A percentile compares a stretch with the other conserved stretches of the same genome.
phyloP scores from a whole-genome alignment of 2,888 invertebrate species.

The Oscheius myriophilus region DNA sequence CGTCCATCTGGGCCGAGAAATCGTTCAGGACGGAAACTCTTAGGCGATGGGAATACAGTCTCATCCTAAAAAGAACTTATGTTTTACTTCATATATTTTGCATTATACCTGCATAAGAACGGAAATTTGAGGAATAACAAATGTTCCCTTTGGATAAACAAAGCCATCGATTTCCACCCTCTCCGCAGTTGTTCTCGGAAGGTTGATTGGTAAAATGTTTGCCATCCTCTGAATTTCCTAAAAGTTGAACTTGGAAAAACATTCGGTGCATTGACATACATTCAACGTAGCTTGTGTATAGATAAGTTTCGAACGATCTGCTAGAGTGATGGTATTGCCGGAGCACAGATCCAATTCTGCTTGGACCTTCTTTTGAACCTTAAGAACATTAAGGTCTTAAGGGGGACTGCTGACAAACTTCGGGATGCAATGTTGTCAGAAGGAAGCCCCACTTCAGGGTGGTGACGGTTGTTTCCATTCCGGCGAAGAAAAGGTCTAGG shows the following conservation, averaged over 20 bases:
- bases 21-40: slow-evolving; percentile 66
- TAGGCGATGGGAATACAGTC: slow-evolving; percentile 62
- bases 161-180: slow-evolving; percentile 64
- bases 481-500: slow-evolving; percentile 69
- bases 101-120: slow-evolving; percentile 55
- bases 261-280: slow-evolving; percentile 45
- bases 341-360: slow-evolving; percentile 53
- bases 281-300: slow-evolving; percentile 65
- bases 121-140: slow-evolving; percentile 68
- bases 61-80: slow-evolving; percentile 46
- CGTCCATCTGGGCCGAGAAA: slow-evolving; percentile 64
- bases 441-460: slow-evolving; percentile 69
- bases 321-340: slow-evolving; percentile 41
- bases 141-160: slow-evolving; percentile 60
- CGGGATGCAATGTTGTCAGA: slow-evolving; percentile 48
- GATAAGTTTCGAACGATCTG: slow-evolving; percentile 55
- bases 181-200: slow-evolving; percentile 61
- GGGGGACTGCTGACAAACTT: slow-evolving; percentile 7
- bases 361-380: slow-evolving; percentile 48
- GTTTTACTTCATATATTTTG: background rate
- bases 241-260: slow-evolving; percentile 39
- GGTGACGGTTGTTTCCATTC: slow-evolving; percentile 69
- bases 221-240: slow-evolving; percentile 69
- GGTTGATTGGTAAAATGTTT: slow-evolving; percentile 70
- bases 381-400: background rate